Percentiles rank a stretch among this genome's conserved stretches.
Conservation (phyloP, 2,113 vertebrate species). For the Chroicocephalus ridibundus region DNA sequence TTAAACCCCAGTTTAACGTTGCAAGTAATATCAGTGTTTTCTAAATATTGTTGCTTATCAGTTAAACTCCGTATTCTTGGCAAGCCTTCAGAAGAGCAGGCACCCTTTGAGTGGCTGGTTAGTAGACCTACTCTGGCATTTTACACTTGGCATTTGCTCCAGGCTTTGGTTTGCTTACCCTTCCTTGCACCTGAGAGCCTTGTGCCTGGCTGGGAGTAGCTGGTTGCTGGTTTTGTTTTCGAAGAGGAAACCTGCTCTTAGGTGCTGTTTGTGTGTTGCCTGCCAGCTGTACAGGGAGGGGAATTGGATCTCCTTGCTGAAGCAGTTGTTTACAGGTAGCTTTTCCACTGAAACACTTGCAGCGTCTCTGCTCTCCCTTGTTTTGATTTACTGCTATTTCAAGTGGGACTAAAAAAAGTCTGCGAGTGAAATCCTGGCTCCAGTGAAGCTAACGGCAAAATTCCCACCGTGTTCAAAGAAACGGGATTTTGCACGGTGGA, state of each 20-base stretch:
- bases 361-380: neutral
- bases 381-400: neutral
- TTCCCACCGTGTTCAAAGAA: neutral
- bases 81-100: neutral
- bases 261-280: neutral
- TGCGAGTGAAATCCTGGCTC: neutral
- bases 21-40: neutral
- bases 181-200: neutral
- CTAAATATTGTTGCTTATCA: neutral
- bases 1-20: neutral
- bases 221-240: neutral
- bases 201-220: fast-evolving
- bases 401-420: neutral
- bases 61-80: neutral
- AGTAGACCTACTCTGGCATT: neutral
- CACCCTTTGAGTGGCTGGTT: neutral
- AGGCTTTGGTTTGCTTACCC: neutral
- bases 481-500: neutral
- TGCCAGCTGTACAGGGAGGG: neutral
- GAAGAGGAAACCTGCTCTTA: neutral
- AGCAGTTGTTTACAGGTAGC: neutral
- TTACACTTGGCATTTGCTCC: neutral
- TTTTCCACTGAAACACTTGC: neutral
- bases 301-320: neutral
- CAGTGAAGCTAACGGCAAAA: neutral